A percentile compares a stretch with the other conserved stretches of the same genome.
phyloP scores from a whole-genome alignment of 2,797 vertebrate genomes.

The Acridotheres tristis region DNA sequence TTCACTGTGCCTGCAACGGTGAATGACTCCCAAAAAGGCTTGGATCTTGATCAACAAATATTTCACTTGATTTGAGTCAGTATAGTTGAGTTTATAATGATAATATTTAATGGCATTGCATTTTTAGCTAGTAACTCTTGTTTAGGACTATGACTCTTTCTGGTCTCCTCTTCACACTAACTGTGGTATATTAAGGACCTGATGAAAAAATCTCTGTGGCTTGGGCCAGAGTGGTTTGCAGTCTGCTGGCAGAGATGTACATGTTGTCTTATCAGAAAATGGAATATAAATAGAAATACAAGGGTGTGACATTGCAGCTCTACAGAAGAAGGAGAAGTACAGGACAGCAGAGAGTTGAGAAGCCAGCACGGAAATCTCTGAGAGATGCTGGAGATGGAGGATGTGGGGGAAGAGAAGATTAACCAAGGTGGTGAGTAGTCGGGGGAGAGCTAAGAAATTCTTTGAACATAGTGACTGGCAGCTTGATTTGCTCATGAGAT shows the following conservation, averaged over 20 bases:
- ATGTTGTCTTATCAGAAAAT: background rate
- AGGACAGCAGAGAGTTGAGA: background rate
- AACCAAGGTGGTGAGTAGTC: background rate
- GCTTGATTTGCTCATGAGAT: constrained; percentile 9
- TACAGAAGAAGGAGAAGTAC: background rate
- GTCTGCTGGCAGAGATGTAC: background rate
- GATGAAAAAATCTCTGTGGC: background rate
- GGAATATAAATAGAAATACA: background rate
- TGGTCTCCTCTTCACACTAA: background rate
- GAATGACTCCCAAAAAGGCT: background rate
- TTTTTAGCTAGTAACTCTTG: background rate
- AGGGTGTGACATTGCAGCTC: background rate
- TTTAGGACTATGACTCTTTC: background rate
- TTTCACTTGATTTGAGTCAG: background rate
- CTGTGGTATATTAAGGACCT: background rate
- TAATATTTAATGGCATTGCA: background rate
- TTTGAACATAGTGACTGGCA: background rate
- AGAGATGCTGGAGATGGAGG: constrained; percentile 5
- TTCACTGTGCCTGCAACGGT: background rate
- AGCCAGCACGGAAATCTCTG: background rate
- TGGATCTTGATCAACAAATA: background rate
- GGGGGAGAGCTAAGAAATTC: background rate
- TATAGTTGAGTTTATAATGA: background rate
- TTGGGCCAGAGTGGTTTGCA: background rate
- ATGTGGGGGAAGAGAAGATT: background rate